Evolutionary conservation across 2,888 invertebrate genomes (phyloP).

Genomic region (Prenolepis imparis): DNA sequence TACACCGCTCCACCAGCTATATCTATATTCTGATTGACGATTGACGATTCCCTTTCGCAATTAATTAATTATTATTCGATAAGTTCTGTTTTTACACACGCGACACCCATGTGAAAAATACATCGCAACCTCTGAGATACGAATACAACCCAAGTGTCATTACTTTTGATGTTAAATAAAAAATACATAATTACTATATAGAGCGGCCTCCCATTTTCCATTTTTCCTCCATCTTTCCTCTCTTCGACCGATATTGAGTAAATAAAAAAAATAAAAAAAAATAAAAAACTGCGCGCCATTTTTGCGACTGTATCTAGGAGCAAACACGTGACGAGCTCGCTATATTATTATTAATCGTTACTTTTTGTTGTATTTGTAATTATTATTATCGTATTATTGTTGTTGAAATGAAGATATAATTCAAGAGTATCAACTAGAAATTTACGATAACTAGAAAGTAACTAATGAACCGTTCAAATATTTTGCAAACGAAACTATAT

Average conservation of each 20-base stretch:
- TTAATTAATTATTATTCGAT: conserved; percentile 81
- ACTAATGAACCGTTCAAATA: conserved; percentile 10
- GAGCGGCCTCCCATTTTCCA: conserved; percentile 63
- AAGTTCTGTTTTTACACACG: conserved; percentile 84
- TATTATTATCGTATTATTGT: conserved; percentile 12
- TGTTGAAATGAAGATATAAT: conserved; percentile 1
- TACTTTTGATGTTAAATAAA: conserved; percentile 86
- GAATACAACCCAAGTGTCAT: conserved; percentile 86
- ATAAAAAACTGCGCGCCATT: neutral
- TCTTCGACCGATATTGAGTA: neutral
- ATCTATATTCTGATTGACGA: conserved; percentile 82
- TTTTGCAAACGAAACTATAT: conserved; percentile 6
- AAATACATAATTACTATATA: conserved; percentile 84
- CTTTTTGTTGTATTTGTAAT: conserved; percentile 17
- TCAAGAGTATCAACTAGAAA: neutral
- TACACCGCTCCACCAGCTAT: conserved; percentile 80
- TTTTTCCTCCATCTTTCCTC: conserved; percentile 53
- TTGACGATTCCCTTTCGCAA: conserved; percentile 82
- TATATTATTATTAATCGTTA: conserved; percentile 21
- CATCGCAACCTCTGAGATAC: conserved; percentile 68
- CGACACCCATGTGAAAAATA: conserved; percentile 46
- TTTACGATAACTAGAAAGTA: conserved; percentile 8
- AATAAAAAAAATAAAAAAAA: neutral
- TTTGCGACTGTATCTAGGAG: neutral
- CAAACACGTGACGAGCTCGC: neutral